These are phyloP conservation scores for Pterostichus madidus DNA, from an alignment of 2,888 invertebrate species.

Conservation along the genomic window DNA sequence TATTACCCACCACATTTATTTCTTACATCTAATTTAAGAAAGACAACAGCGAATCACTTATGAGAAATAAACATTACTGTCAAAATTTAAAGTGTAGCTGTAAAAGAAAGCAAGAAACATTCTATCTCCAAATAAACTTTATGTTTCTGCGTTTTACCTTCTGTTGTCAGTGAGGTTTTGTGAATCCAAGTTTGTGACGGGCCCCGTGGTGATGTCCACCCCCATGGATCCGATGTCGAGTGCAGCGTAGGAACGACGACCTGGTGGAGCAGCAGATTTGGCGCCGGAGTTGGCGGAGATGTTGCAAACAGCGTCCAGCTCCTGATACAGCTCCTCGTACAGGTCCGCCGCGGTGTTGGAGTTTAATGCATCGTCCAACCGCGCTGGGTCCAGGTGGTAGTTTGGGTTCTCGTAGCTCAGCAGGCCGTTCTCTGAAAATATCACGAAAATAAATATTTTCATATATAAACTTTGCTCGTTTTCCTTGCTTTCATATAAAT, in stretches of 20 bases:
- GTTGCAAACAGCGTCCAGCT: slow-evolving; percentile 80
- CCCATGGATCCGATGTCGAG: slow-evolving; percentile 86
- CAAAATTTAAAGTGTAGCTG: no score
- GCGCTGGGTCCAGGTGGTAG: slow-evolving; percentile 89
- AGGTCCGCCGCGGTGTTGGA: slow-evolving; percentile 82
- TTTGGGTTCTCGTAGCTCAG: slow-evolving; percentile 95
- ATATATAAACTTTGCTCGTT: no score
- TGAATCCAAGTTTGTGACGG: slow-evolving; percentile 78
- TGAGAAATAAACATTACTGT: no score
- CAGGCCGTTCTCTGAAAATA: slow-evolving; percentile 90
- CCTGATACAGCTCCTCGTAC: slow-evolving; percentile 87
- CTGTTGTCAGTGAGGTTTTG: slow-evolving; percentile 77
- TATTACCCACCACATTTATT: no score
- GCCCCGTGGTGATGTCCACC: slow-evolving; percentile 83
- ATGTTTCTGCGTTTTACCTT: slow-evolving; percentile 76
- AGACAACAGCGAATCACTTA: no score
- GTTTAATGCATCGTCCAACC: slow-evolving; percentile 87
- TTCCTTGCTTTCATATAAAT: no score
- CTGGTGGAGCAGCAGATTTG: slow-evolving; percentile 76
- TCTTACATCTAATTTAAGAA: no score
- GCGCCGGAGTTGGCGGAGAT: slow-evolving; percentile 79
- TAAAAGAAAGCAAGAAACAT: no score
- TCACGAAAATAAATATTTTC: slow-evolving; percentile 63
- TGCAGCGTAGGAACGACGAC: slow-evolving; percentile 83
- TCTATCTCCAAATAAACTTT: no score